Base-by-base conservation (phyloP, 2,888 invertebrate genomes). In the Clanis bilineata region DNA sequence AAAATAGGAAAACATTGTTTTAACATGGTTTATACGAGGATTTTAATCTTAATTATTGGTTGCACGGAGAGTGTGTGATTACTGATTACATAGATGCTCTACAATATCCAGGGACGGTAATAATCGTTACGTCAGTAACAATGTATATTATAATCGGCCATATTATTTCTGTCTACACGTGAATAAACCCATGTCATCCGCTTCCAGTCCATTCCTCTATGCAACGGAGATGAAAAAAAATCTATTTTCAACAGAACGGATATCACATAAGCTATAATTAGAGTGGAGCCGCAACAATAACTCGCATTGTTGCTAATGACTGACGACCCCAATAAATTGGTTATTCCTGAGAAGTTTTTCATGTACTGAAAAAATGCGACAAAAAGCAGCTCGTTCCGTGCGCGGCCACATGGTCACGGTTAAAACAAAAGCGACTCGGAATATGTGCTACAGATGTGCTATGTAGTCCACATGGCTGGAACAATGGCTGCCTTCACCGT, bases 401-500 rank as follows among this genome's bases (percentile, higher is more conserved):
- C 82, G 80, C 76, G 69, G 77, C 76, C 86, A 87, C 84, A 86
- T 89, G 89, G 87, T 82, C 80, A 82, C 75, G 73, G 72, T 68
- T 77, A 74, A 80, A 85, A 86, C 86, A 87, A 88, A 88, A 88
- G 73, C 83, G 77, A 74, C 79, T 74, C 82, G 80, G 83, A 89
- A 90, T 88, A 86, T 90, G 90, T 81, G 80, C 76, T 88, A 88
- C 90, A 91, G 86, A 91, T 91, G 91, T 89, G 82, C 72, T 72
- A 72, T 74, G 71, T 74, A 77, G 76, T 77, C 77, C 83, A 83
- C 74, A 80, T 82, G 82, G 78, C 77, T 72, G 67, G 77, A 79
- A 83, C 82, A 84, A 83, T 82, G 81, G 74, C 64, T 65, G 80
- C 79, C 75, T 83, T 81, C 72, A 78, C 73, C 65, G 15, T 15